A percentile compares a stretch with the other conserved stretches of the same genome.
These are phyloP conservation scores for Saccostrea glomerata DNA, from an alignment of 1,140 invertebrate species.

Conservation along the genomic window DNA sequence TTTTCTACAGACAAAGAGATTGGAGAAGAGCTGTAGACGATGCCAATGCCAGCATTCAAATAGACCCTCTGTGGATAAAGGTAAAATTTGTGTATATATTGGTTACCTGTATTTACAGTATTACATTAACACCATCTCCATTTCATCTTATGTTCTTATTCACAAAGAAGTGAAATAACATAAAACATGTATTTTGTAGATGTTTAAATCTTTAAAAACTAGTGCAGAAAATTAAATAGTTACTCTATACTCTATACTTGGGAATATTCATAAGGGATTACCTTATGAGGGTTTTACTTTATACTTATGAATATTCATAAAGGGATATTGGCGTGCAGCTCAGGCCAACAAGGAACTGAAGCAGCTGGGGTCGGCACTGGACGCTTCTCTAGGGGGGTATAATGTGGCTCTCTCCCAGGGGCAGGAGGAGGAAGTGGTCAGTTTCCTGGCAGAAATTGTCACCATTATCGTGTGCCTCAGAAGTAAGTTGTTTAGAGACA, in stretches of 20 bases:
- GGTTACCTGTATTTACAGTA: neutral
- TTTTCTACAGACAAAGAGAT: constrained; percentile 34
- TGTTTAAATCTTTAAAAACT: too few species aligned
- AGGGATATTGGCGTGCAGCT: constrained; percentile 51
- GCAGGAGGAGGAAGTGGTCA: constrained; percentile 33
- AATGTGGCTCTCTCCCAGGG: neutral
- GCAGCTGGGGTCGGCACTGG: neutral
- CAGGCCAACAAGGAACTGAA: constrained; percentile 45
- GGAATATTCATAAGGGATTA: too few species aligned
- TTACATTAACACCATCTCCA: neutral
- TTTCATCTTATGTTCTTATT: too few species aligned
- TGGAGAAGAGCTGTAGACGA: constrained; percentile 35
- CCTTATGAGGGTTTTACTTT: neutral
- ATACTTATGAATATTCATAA: neutral
- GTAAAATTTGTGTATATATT: neutral
- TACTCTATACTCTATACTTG: too few species aligned
- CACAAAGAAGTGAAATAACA: too few species aligned
- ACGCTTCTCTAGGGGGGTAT: neutral
- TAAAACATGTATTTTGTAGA: too few species aligned
- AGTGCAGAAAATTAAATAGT: too few species aligned
- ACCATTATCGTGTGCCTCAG: neutral
- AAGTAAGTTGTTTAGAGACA: neutral
- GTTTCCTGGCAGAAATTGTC: constrained; percentile 42
- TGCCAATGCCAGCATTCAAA: constrained; percentile 1
- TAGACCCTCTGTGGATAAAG: constrained; percentile 53